phyloP scores from a whole-genome alignment of 2,797 vertebrate species.

The Megaceryle alcyon region DNA sequence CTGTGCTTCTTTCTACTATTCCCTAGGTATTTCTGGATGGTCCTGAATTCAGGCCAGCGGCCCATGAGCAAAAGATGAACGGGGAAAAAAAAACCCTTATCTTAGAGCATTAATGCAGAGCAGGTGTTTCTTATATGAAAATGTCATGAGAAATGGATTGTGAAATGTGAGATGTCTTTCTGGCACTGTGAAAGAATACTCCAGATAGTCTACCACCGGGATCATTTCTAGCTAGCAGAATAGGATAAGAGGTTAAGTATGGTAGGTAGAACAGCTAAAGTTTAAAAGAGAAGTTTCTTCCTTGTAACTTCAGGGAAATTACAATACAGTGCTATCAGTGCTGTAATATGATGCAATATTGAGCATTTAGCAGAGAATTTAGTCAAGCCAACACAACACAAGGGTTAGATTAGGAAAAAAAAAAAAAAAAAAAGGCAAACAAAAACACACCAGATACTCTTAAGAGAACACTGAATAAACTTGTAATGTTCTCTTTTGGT shows the following conservation, averaged over 20 bases:
- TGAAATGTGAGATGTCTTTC: neutral
- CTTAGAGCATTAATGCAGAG: neutral
- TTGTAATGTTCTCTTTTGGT: neutral
- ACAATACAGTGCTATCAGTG: neutral
- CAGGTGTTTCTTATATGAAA: slow-evolving; percentile 3
- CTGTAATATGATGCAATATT: neutral
- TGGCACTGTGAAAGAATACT: neutral
- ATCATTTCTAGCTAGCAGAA: neutral
- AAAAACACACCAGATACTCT: neutral
- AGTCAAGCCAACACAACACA: neutral
- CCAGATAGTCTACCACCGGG: neutral
- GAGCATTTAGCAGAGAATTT: neutral
- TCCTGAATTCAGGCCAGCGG: neutral
- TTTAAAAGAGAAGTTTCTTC: neutral
- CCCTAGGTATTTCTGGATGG: neutral
- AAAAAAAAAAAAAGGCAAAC: neutral
- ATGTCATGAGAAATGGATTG: neutral
- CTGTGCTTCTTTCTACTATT: neutral
- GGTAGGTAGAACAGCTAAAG: neutral
- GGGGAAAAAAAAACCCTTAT: neutral
- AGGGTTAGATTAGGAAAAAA: neutral
- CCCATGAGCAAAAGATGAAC: neutral
- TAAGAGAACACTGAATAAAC: neutral
- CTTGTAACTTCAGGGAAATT: neutral
- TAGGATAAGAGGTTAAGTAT: neutral